Evolutionary conservation across 2,113 vertebrate species (phyloP), one percentile per base, ranked within the genome.

Genomic region (Tupaia chinensis): DNA sequence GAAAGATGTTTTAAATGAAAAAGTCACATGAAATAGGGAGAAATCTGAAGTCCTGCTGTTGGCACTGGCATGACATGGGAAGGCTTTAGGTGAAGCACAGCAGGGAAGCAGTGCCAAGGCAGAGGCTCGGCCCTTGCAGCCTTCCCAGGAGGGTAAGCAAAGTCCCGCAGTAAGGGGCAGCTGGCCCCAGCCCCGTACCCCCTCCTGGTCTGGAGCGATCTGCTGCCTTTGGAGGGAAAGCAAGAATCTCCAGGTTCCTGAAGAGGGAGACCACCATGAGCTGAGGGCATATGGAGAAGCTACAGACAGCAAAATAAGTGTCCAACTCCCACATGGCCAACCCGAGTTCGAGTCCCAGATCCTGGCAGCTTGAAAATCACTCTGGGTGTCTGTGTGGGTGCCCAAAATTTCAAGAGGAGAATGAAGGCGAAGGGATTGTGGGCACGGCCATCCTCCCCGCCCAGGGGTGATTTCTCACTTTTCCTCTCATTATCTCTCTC

Each of bases 121-220:
- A 44, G 56, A 63, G 63, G 34, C 34, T 23, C 29, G 27, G 80
- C 58, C 32, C 65, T 61, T 44, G 44, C 44, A 44, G 44, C 44
- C 44, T 27, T 53, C 56, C 7, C 22, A 63, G 83, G 23, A 23
- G 23, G 29, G 17, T 11, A 9, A 32, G 19, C 4, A 14, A 56
- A n/a, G 79, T 11, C 25, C 32, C 5, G 56, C 44, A 8, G n/a
- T 4, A 53, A 54, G 22, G 53, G 4, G 23, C 63, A 2, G 32
- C 56, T 0, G 1, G 14, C 56, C 3, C 0, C 17, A 61, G 77
- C 34, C 58, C 54, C 44, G 10, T 0, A 0, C 66, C 1, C 2
- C 7, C 12, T 16, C 12, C 27, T 16, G 23, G 32, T 53, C 58
- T n/a, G 58, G 70, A 7, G 34, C 85, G 25, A 0, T 74, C 23